These are phyloP conservation scores for Platyscapa corneri DNA, from an alignment of 1,140 invertebrate species.

Conservation along the genomic window DNA sequence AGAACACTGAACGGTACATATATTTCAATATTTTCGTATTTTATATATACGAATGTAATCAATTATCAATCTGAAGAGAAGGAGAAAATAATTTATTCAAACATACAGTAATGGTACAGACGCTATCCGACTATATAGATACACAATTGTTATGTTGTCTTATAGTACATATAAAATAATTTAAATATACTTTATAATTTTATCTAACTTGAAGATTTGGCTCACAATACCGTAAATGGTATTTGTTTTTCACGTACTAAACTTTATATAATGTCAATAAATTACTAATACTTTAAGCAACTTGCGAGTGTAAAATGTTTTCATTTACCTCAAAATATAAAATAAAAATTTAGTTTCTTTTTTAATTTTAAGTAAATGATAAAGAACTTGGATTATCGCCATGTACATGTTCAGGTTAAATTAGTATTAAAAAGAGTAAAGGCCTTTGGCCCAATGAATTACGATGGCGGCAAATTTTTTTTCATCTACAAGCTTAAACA, in stretches of 20 bases:
- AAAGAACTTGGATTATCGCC: background rate
- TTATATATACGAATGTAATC: no score
- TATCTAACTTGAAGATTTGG: conserved; percentile 61
- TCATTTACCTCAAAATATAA: conserved; percentile 23
- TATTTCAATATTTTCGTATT: background rate
- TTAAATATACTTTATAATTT: conserved; percentile 61
- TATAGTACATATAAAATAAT: conserved; percentile 66
- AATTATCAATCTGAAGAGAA: conserved; percentile 19
- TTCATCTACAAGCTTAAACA: conserved; percentile 30
- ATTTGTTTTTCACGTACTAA: conserved; percentile 59
- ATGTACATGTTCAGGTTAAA: conserved; percentile 20
- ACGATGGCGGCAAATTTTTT: no score
- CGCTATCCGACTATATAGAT: conserved; percentile 68
- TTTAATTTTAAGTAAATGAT: no score
- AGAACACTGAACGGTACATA: conserved; percentile 41
- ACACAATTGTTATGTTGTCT: conserved; percentile 73
- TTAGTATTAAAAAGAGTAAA: no score
- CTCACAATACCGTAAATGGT: conserved; percentile 62
- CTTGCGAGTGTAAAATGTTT: conserved; percentile 42
- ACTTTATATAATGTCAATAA: conserved; percentile 54
- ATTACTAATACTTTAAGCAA: conserved; percentile 43
- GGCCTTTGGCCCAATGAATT: no score
- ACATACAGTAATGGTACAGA: conserved; percentile 56
- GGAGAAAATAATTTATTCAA: conserved; percentile 51
- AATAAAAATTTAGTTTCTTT: conserved; percentile 15